Conservation (phyloP, 2,888 invertebrate species). For the Microctonus brassicae region DNA sequence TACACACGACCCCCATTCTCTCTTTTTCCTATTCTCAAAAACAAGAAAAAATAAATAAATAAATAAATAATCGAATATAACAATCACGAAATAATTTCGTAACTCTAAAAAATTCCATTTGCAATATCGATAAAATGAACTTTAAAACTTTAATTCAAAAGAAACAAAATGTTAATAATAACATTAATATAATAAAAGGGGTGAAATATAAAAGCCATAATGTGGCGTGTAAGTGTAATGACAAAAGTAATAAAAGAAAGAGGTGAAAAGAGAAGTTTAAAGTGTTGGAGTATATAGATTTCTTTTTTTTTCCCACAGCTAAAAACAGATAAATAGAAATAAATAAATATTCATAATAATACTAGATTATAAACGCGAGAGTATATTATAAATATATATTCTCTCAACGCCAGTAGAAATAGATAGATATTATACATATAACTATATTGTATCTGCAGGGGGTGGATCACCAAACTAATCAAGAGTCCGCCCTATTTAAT, state of each 20-base stretch:
- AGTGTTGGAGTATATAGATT: conserved; percentile 24
- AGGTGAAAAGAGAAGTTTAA: conserved; percentile 41
- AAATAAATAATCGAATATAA: not conserved
- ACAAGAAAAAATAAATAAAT: conserved; percentile 14
- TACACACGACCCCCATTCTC: too few species aligned
- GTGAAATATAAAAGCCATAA: conserved; percentile 32
- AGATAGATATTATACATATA: conserved; percentile 36
- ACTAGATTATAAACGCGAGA: conserved; percentile 64
- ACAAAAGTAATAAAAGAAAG: conserved; percentile 22
- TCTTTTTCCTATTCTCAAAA: conserved; percentile 40
- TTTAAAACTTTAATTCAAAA: not conserved
- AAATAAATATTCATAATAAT: conserved; percentile 69
- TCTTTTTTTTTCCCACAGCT: too few species aligned
- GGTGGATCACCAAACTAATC: conserved; percentile 64
- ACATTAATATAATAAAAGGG: conserved; percentile 26
- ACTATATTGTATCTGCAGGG: conserved; percentile 31
- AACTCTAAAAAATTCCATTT: too few species aligned
- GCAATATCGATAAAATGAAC: too few species aligned
- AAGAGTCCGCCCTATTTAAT: conserved; percentile 63
- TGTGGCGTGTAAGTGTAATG: conserved; percentile 33
- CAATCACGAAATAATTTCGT: conserved; percentile 25
- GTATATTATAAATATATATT: too few species aligned
- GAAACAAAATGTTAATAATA: conserved; percentile 37
- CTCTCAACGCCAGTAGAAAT: conserved; percentile 32
- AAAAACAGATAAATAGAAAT: conserved; percentile 48